Base-by-base conservation (phyloP, 1,140 invertebrate genomes). In the Neodiprion virginianus region DNA sequence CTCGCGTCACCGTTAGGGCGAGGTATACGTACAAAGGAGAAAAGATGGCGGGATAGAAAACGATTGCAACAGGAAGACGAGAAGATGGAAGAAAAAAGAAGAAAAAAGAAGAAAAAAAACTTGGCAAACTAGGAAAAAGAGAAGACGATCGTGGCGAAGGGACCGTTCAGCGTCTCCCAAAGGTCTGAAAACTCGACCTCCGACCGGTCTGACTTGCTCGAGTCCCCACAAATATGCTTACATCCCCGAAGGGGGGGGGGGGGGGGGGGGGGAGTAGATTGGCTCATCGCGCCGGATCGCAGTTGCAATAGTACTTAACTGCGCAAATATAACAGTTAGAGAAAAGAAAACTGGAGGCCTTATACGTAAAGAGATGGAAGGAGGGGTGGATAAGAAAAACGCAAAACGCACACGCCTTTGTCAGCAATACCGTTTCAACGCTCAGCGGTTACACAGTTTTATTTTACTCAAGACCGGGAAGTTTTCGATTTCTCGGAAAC, bases 1-100 rank as follows among this genome's bases (percentile, higher is more conserved):
- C 75, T 65, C 71, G 74, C 76, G 74, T 81, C 79, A 81, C 80
- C 80, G 80, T 81, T 81, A 81, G 49, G 74, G 70, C 53, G 73
- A 74, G 72, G 23, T 68, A 17, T 17, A 47, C n/a, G 17, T 14
- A 61, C 23, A 12, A 72, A 49, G 17, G 67, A 50, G 28, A 78
- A 50, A 49, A 75, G 74, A 48, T 14, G 23, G 23, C 21, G 40
- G 67, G 21, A 69, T 21, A 69, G 21, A 69, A 69, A 23, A 21
- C 17, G 61, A 14, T 14, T 65, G 61, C 17, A 21, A 14, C 12
- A 14, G 61, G 7, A 14, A 14, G 61, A 65, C 61, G 12, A 14
- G 12, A 65, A 14, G 12, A 14, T 65, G 17, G 4, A 14, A 1
- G 61, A 14, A 21, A 21, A 65, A 65, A 65, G 12, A 69, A 23